phyloP scores from a whole-genome alignment of 2,888 invertebrate genomes.

The Steinernema scapterisci region DNA sequence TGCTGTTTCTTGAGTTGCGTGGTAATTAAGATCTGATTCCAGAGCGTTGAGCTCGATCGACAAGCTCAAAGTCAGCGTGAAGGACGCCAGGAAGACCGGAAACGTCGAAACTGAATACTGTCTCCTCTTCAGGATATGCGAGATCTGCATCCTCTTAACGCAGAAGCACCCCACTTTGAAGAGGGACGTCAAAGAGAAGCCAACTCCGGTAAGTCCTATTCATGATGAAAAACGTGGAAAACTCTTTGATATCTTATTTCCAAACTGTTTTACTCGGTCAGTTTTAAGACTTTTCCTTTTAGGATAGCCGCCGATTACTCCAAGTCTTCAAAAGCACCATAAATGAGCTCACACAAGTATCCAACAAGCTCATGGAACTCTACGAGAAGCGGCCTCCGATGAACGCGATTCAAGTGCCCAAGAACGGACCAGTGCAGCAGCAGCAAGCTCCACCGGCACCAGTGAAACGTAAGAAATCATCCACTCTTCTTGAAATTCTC shows the following conservation, averaged over 20 bases:
- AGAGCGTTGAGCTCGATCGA: constrained; percentile 53
- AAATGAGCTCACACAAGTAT: not conserved
- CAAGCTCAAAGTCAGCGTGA: constrained; percentile 56
- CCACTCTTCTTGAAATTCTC: no score
- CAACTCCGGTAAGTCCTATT: not conserved
- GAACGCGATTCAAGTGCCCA: not conserved
- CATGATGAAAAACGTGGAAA: no score
- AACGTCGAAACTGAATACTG: not conserved
- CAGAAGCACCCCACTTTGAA: not conserved
- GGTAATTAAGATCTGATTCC: no score
- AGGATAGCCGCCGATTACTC: not conserved
- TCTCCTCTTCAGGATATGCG: not conserved
- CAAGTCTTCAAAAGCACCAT: not conserved
- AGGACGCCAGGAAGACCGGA: constrained; percentile 71
- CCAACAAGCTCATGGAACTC: not conserved
- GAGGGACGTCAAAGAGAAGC: not conserved
- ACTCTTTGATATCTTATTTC: no score
- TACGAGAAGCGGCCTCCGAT: not conserved
- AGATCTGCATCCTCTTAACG: not conserved
- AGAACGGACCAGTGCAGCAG: no score
- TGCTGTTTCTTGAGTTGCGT: no score
- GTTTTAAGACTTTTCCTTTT: not conserved
- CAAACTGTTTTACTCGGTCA: no score
- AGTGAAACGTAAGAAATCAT: no score
- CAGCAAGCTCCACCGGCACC: no score